These are phyloP conservation scores for Calameuta filiformis DNA, from an alignment of 2,888 invertebrate genomes.

Conservation along the genomic window DNA sequence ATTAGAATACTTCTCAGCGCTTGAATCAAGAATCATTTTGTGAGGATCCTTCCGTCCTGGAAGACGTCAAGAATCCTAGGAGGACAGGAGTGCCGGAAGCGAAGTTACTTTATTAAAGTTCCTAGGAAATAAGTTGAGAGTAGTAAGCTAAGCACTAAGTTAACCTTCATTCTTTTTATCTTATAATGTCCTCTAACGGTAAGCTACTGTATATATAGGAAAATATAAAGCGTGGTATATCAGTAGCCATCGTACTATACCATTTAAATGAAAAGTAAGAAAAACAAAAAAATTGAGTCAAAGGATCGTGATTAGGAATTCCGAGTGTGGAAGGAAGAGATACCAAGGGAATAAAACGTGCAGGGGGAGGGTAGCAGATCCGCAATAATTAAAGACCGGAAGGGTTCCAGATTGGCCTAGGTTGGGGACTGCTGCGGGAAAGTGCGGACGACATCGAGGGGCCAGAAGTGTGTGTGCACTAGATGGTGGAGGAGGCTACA, in stretches of 20 bases:
- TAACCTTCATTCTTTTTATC: background rate
- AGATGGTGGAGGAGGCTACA: conserved; percentile 35
- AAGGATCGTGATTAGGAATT: background rate
- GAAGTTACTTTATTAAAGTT: background rate
- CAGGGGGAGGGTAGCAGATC: background rate
- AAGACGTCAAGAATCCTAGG: background rate
- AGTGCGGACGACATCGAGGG: conserved; percentile 44
- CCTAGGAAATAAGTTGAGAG: background rate
- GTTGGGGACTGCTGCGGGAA: conserved; percentile 45
- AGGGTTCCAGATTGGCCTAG: conserved; percentile 49
- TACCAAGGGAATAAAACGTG: background rate
- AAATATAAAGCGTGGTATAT: background rate
- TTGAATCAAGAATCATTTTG: background rate
- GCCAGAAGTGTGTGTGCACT: conserved; percentile 22
- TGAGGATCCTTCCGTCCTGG: background rate
- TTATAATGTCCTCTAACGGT: background rate
- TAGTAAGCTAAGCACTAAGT: background rate
- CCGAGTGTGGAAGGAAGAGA: background rate
- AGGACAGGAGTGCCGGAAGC: background rate
- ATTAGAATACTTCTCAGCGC: background rate
- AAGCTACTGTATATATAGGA: background rate
- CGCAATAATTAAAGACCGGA: conserved; percentile 33
- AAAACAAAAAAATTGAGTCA: background rate
- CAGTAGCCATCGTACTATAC: background rate
- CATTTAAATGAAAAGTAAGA: background rate